Evolutionary conservation across 1,140 invertebrate species (phyloP), one percentile per base, ranked within the genome.

Genomic region (Temnothorax curvispinosus): DNA sequence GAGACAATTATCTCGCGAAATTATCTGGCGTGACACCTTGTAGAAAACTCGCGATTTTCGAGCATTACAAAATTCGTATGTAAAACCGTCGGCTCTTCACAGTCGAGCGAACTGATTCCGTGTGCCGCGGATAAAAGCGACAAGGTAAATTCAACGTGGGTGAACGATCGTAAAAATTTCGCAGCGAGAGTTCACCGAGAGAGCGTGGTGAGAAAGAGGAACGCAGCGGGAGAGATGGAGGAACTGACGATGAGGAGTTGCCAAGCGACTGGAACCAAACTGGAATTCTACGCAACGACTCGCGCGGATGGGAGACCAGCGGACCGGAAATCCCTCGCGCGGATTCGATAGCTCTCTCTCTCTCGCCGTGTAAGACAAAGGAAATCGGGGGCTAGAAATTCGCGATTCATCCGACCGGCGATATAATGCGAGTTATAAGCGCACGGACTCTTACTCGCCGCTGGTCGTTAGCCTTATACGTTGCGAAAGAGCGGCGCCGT

Each of bases 251-350:
- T 81, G 85, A 85, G 75, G 65, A 71, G 89, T 91, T 87, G 76
- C 76, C 85, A 90, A 89, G 90, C 90, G 89, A 84, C 85, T 89
- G 89, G 90, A 89, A 90, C 90, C 87, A 58, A 90, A 87, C 71
- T 90, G 90, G 90, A 91, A 91, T 91, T 87, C 85, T 85, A 72
- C 85, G 90, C 87, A 89, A 91, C 87, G 64, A 80, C 72, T 69
- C 58, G 47, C 75, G 52, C 74, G 81, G 88, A 88, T 91, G 90
- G 67, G 85, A 89, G 81, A 86, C 41, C 90, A 91, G 60, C 90
- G 81, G 89, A 91, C 90, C 89, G 90, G 90, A 91, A 91, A 91
- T 91, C 89, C 90, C 88, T 88, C 67, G 71, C 35, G 67, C 54
- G 85, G 35, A 91, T 91, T 91, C 89, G 90, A 91, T 91, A 64